Percentiles rank a stretch among this genome's conserved stretches.
Evolutionary conservation across 2,888 invertebrate species (phyloP).

Genomic region (Hyposoter dolosus): DNA sequence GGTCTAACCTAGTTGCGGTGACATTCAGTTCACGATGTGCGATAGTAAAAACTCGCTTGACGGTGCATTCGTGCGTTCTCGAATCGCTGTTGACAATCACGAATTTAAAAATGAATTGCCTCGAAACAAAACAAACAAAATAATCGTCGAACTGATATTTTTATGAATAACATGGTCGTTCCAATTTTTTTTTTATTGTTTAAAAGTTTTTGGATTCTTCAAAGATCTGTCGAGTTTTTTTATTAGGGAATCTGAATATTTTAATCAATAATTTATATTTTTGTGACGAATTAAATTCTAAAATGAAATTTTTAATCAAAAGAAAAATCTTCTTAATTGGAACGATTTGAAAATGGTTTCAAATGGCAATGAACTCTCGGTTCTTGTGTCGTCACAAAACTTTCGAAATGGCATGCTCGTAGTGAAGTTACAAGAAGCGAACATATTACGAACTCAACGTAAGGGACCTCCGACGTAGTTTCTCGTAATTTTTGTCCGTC

Average conservation of each 20-base stretch:
- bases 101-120: slow-evolving; percentile 18
- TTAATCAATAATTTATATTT: not conserved
- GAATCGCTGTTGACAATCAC: slow-evolving; percentile 45
- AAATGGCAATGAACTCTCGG: slow-evolving; percentile 72
- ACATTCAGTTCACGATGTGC: slow-evolving; percentile 52
- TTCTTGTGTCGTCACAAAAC: slow-evolving; percentile 52
- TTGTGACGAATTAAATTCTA: not conserved
- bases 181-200: not conserved
- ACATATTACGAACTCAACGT: slow-evolving; percentile 31
- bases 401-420: slow-evolving; percentile 71
- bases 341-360: not conserved
- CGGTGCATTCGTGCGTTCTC: slow-evolving; percentile 57
- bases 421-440: slow-evolving; percentile 6
- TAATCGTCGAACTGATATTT: not conserved
- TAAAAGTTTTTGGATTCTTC: not conserved
- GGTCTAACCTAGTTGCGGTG: slow-evolving; percentile 27
- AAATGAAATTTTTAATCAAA: not conserved
- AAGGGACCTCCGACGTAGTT: slow-evolving; percentile 71
- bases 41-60: slow-evolving; percentile 62
- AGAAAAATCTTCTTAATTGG: not conserved
- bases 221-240: too few relatives aligned
- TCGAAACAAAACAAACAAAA: not conserved
- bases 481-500: slow-evolving; percentile 75
- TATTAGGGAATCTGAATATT: not conserved
- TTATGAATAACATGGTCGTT: not conserved